Evolutionary conservation across 2,888 invertebrate species (phyloP), one percentile per base, ranked within the genome.

Genomic region (Hemistola chrysoprasaria): DNA sequence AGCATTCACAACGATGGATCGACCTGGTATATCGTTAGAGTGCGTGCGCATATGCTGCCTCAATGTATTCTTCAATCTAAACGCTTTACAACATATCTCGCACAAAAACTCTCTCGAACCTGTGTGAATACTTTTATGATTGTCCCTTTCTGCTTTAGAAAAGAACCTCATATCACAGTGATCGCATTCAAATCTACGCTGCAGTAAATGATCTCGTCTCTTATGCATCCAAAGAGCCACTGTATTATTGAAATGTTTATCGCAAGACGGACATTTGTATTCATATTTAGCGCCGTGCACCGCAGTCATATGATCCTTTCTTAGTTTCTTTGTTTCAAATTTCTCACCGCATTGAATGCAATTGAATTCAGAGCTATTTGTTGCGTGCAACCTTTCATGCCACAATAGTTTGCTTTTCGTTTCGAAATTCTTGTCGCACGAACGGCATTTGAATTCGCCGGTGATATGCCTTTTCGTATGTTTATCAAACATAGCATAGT

Each of bases 401-500:
- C 70, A 65, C 75, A 75, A 0, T 40, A 75, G 65, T 21, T 80
- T 81, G 2, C 71, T 62, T 0, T 69, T 57, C 0, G 80, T 86
- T 5, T 81, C 74, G 33, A 89, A 90, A 0, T 75, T 62, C 47
- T 82, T 79, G 0, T 71, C 52, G 42, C 90, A 90, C 4, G 56
- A 53, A n/a, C 53, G 27, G 6, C 53, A 53, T 32, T 50, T 48
- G n/a, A 40, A 26, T n/a, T 71, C 59, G 0, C 74, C 78, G 1
- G 45, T 66, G 4, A 65, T 65, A 32, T 81, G 80, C 0, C 71
- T 54, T 8, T 53, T 67, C 0, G 64, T 42, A 22, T 82, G 81
- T 1, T 49, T 53, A 0, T 37, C 22, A 0, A 70, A 50, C 1
- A 76, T 56, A 1, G 64, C 59, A 6, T 22, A 24, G 32, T 50